phyloP scores from a whole-genome alignment of 2,888 invertebrate species.

The Rhaphigaster nebulosa region DNA sequence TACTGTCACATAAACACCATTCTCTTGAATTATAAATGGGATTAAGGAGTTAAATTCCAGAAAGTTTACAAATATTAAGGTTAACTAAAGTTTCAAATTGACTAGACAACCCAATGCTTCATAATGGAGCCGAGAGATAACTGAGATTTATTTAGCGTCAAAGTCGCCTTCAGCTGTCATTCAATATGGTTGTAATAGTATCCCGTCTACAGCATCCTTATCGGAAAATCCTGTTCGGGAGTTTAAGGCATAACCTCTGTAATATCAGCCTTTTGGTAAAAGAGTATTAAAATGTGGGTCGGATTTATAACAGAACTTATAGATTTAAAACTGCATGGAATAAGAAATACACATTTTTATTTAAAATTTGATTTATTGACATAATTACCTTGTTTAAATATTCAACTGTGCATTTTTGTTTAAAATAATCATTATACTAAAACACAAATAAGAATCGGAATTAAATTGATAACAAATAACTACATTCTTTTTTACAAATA shows the following conservation, averaged over 20 bases:
- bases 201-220: background rate
- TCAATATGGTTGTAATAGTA: background rate
- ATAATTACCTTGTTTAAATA: no score
- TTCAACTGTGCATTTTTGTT: no score
- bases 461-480: no score
- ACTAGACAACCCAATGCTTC: background rate
- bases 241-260: background rate
- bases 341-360: no score
- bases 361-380: no score
- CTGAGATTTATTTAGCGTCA: background rate
- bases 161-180: background rate
- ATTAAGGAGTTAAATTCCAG: background rate
- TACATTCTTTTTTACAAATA: no score
- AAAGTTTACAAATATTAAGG: background rate
- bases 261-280: background rate
- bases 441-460: no score
- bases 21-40: background rate
- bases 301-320: no score
- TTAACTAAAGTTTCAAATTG: background rate
- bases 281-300: background rate
- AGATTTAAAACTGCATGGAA: no score
- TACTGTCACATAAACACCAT: no score
- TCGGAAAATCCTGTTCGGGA: background rate
- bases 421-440: no score
- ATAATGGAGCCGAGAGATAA: background rate